These are phyloP conservation scores for Chironomus tentans DNA, from an alignment of 2,888 invertebrate genomes.

Conservation along the genomic window DNA sequence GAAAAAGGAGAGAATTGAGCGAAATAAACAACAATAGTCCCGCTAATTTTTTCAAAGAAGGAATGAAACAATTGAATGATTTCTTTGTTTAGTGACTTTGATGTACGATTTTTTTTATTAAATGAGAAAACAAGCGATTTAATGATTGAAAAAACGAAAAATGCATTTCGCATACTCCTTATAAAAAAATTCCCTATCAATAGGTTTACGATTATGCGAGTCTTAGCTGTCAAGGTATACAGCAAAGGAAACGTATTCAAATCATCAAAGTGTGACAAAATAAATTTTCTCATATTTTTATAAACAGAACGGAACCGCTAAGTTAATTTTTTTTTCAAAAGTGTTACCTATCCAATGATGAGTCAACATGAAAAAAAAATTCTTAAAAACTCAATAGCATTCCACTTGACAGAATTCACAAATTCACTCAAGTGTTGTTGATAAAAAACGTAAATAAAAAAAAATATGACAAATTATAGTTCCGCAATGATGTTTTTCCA, in stretches of 20 bases:
- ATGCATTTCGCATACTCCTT: background rate
- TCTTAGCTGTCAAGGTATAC: background rate
- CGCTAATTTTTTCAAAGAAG: background rate
- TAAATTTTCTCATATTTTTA: background rate
- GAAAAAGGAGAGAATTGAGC: too few species aligned
- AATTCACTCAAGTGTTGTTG: background rate
- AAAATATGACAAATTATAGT: conserved; percentile 26
- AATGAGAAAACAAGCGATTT: too few species aligned
- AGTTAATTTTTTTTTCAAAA: background rate
- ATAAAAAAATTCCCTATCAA: background rate
- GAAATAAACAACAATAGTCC: background rate
- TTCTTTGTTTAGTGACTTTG: background rate
- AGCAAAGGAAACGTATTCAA: background rate
- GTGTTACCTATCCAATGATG: conserved; percentile 3
- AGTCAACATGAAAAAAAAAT: conserved; percentile 18
- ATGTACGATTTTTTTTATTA: background rate
- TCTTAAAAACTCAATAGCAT: conserved; percentile 2
- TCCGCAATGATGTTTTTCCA: conserved; percentile 14
- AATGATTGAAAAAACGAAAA: too few species aligned
- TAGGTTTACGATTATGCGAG: background rate
- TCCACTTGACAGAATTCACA: background rate
- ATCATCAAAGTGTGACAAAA: conserved; percentile 22
- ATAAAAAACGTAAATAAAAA: background rate
- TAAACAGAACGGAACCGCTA: conserved; percentile 19
- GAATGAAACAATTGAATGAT: background rate